Conservation (phyloP, 2,113 vertebrate genomes). For the Muntiacus muntjak region DNA sequence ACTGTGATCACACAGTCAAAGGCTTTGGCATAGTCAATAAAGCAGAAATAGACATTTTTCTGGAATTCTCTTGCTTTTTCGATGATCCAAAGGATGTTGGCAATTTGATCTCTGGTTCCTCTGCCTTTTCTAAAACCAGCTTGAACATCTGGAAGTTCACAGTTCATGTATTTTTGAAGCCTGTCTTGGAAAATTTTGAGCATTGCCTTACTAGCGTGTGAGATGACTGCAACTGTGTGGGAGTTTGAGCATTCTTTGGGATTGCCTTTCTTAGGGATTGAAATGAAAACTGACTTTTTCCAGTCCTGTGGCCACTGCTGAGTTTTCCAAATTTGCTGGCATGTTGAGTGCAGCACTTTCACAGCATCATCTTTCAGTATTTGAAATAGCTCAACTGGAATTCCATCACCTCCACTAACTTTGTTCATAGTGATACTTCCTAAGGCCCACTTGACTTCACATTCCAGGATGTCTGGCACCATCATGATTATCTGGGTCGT, state of each 20-base stretch:
- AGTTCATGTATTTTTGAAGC: not conserved
- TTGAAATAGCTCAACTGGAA: not conserved
- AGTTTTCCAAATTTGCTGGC: not conserved
- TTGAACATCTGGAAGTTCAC: not conserved
- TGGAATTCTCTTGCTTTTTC: not conserved
- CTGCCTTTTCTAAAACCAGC: not conserved
- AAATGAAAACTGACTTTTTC: not conserved
- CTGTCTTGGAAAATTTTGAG: not conserved
- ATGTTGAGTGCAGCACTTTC: not conserved
- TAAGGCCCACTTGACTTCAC: not conserved
- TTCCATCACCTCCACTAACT: not conserved
- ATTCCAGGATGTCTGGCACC: not conserved
- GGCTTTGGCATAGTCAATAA: not conserved
- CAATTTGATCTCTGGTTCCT: not conserved
- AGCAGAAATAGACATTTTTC: not conserved
- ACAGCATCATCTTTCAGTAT: not conserved
- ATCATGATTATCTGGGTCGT: not conserved
- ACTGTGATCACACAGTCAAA: not conserved
- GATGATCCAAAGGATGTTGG: not conserved
- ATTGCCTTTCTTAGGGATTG: not conserved
- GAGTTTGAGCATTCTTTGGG: not conserved
- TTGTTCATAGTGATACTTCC: not conserved
- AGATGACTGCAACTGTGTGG: fast-evolving
- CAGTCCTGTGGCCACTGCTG: not conserved
- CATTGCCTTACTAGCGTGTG: not conserved